phyloP scores from a whole-genome alignment of 2,797 vertebrate genomes.

The Falco rusticolus region DNA sequence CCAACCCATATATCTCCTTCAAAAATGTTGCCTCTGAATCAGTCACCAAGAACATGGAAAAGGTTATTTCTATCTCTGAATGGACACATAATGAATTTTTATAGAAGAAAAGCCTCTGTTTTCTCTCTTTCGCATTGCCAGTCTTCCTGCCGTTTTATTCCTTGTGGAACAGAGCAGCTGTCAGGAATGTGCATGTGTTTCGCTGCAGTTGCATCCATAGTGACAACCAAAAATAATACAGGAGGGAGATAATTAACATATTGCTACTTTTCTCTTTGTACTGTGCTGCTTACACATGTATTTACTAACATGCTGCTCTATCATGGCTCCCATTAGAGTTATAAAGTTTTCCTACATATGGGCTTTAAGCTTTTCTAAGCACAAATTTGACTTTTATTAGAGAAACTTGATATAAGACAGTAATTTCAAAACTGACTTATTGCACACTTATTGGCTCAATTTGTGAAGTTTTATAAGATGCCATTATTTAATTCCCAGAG shows the following conservation, averaged over 20 bases:
- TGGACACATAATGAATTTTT: neutral
- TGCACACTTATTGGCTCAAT: slow-evolving; percentile 55
- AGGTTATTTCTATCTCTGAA: neutral
- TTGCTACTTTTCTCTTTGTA: slow-evolving; percentile 68
- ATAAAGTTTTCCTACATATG: slow-evolving; percentile 67
- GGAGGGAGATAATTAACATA: slow-evolving; percentile 62
- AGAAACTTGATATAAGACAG: slow-evolving; percentile 62
- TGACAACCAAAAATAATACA: slow-evolving; percentile 62
- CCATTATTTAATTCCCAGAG: slow-evolving; percentile 58
- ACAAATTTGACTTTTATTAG: slow-evolving; percentile 59
- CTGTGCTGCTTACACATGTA: slow-evolving; percentile 63
- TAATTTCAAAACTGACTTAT: slow-evolving; percentile 63
- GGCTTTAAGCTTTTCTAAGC: slow-evolving; percentile 64
- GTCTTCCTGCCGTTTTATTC: slow-evolving; percentile 40
- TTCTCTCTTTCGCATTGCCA: slow-evolving; percentile 14
- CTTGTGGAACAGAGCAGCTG: slow-evolving; percentile 22
- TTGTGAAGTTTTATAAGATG: slow-evolving; percentile 63
- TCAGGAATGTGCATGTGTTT: slow-evolving; percentile 6
- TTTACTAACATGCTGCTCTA: slow-evolving; percentile 68
- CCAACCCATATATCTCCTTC: neutral
- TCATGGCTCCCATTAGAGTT: slow-evolving; percentile 66
- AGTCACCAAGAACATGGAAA: neutral
- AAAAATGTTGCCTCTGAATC: neutral
- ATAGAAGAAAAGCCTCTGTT: slow-evolving; percentile 15
- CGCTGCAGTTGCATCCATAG: neutral